Conservation (phyloP, 2,888 invertebrate genomes). For the Drosophila suboccidentalis region DNA sequence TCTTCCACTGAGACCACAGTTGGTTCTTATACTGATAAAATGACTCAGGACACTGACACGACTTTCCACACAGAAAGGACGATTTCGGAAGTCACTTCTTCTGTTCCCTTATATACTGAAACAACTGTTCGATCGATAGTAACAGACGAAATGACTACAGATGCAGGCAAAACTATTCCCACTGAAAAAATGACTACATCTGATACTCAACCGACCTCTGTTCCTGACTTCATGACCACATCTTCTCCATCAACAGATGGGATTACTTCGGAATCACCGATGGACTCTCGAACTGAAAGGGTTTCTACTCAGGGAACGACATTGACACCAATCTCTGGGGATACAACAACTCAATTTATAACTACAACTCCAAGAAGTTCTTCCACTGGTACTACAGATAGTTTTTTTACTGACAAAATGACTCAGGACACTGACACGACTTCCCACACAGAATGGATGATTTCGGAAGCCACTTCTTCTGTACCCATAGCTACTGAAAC, state of each 20-base stretch:
- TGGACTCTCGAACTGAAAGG: background rate
- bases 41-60: background rate
- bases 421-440: background rate
- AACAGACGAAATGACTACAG: background rate
- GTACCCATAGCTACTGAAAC: background rate
- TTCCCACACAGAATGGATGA: background rate
- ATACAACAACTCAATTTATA: background rate
- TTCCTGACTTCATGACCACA: no score
- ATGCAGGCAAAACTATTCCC: background rate
- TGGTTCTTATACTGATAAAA: background rate
- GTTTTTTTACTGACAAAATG: background rate
- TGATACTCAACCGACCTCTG: background rate
- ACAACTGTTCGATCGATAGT: background rate
- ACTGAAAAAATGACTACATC: background rate
- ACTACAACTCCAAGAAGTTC: background rate
- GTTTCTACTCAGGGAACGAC: background rate
- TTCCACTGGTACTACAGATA: background rate
- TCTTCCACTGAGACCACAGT: background rate
- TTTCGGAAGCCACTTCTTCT: background rate
- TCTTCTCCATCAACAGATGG: background rate
- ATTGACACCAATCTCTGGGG: background rate
- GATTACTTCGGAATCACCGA: background rate
- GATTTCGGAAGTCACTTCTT: background rate
- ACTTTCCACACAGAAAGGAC: background rate
- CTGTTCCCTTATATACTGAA: background rate